phyloP scores from a whole-genome alignment of 2,797 vertebrate species.

The Chaetodon trifasciatus region DNA sequence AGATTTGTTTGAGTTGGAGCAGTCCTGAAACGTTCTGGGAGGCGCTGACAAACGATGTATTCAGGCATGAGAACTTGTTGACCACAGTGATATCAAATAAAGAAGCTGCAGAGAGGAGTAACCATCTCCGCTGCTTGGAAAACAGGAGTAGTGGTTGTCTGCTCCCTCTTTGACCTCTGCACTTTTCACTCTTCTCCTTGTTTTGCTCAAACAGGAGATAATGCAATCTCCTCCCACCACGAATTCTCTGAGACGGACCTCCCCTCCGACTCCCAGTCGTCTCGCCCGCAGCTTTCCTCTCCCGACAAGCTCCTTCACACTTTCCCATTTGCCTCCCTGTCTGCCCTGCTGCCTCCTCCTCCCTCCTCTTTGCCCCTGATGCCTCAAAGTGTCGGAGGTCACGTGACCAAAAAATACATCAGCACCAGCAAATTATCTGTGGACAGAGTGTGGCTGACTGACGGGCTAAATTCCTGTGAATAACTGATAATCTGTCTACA shows the following conservation, averaged over 20 bases:
- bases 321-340: slow-evolving; percentile 44
- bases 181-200: slow-evolving; percentile 27
- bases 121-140: slow-evolving; percentile 1
- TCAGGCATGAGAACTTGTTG: neutral
- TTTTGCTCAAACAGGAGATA: slow-evolving; percentile 48
- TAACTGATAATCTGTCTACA: neutral
- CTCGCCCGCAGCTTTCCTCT: slow-evolving; percentile 14
- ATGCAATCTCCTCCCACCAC: slow-evolving; percentile 29
- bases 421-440: slow-evolving; percentile 14
- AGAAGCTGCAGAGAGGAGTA: neutral
- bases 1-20: neutral
- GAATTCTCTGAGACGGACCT: slow-evolving; percentile 27
- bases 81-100: neutral
- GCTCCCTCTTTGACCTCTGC: slow-evolving; percentile 31
- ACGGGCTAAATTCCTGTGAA: slow-evolving; percentile 14
- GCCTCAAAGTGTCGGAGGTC: slow-evolving; percentile 58
- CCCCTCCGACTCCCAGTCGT: slow-evolving; percentile 8
- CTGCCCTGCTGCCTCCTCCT: slow-evolving; percentile 26
- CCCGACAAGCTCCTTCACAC: slow-evolving; percentile 21
- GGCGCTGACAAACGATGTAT: neutral
- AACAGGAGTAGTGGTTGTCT: slow-evolving; percentile 18
- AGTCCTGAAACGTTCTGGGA: neutral
- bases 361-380: slow-evolving; percentile 48
- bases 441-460: neutral
- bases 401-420: slow-evolving; percentile 46